Conservation (phyloP, 2,113 vertebrate genomes). For the Anarhynchus alexandrinus region DNA sequence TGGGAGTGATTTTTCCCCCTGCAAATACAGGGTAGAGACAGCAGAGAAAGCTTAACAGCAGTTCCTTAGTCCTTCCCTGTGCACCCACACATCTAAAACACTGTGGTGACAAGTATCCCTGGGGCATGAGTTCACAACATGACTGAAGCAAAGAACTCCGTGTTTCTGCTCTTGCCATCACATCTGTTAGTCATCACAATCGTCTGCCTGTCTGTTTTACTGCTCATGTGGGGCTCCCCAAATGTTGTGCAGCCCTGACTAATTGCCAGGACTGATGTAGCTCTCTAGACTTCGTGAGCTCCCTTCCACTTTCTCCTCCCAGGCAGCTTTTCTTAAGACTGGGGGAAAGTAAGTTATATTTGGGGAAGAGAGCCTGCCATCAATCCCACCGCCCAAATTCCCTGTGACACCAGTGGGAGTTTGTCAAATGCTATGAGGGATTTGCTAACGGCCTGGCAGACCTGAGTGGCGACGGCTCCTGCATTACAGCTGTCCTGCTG, state of each 20-base stretch:
- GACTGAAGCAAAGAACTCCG: fast-evolving
- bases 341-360: neutral
- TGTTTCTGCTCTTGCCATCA: neutral
- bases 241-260: neutral
- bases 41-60: neutral
- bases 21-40: neutral
- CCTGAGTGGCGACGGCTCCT: neutral
- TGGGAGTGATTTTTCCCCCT: neutral
- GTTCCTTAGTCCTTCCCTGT: neutral
- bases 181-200: neutral
- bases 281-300: neutral
- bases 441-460: neutral
- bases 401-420: fast-evolving
- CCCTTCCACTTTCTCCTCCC: neutral
- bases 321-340: neutral
- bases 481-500: neutral
- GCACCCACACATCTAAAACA: neutral
- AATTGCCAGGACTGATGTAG: neutral
- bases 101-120: neutral
- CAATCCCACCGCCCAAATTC: neutral
- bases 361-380: neutral
- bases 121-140: neutral
- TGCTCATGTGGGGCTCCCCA: neutral
- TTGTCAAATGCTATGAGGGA: neutral
- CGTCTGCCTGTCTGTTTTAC: neutral